Conservation (phyloP, 2,888 invertebrate genomes). For the Volucella bombylans region DNA sequence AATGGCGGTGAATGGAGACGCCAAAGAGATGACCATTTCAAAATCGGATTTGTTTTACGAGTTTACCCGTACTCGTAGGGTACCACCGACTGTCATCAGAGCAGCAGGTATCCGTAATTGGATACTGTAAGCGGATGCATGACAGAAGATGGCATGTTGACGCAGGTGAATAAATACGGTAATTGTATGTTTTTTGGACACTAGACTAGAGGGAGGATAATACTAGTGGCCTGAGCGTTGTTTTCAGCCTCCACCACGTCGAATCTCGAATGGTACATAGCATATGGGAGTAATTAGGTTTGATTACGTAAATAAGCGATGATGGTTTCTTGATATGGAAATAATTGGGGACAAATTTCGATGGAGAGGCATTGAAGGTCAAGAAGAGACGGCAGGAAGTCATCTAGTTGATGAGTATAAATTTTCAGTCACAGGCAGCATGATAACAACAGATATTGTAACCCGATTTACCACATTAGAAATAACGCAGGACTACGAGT, state of each 20-base stretch:
- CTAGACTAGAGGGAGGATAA: constrained; percentile 15
- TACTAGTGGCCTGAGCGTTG: neutral
- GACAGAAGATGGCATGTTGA: constrained; percentile 70
- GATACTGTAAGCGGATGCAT: constrained; percentile 68
- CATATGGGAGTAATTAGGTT: constrained; percentile 50
- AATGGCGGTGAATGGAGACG: constrained; percentile 5
- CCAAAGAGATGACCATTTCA: constrained; percentile 58
- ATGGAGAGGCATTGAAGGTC: neutral
- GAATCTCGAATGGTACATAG: constrained; percentile 9
- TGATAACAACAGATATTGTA: no score
- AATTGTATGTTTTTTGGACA: constrained; percentile 50
- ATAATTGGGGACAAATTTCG: constrained; percentile 50
- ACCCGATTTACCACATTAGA: no score
- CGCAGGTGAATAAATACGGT: constrained; percentile 71
- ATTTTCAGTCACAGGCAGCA: no score
- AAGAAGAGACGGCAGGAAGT: no score
- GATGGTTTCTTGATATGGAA: constrained; percentile 56
- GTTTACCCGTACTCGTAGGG: constrained; percentile 4
- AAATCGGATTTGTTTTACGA: constrained; percentile 33
- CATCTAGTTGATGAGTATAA: neutral
- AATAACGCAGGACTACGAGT: no score
- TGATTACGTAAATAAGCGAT: constrained; percentile 31
- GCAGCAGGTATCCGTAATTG: constrained; percentile 51
- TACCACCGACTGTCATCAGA: constrained; percentile 53
- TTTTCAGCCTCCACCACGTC: neutral